Base-by-base conservation (phyloP, 2,888 invertebrate species). In the Chrysomela aeneicollis region DNA sequence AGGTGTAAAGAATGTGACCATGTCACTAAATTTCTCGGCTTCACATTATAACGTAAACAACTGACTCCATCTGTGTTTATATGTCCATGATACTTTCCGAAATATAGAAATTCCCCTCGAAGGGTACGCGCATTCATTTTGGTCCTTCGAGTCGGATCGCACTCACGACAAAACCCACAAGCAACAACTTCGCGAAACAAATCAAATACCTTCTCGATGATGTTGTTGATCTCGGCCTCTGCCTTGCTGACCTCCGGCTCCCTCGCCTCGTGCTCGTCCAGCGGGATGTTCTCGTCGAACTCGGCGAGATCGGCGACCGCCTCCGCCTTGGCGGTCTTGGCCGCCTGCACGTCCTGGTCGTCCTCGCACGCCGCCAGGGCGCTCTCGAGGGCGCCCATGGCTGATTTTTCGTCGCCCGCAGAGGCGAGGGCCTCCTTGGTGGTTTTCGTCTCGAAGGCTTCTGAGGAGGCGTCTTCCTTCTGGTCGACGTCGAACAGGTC, bases 321-420 rank as follows among this genome's bases (percentile, higher is more conserved):
- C 84, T 98, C 97, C 3, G 94, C 95, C 76, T 93, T 92, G 2
- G 96, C 96, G 0, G 91, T 92, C 76, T 88, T 89, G 0, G 96
- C 95, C 8, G 97, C 97, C 73, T 91, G 90, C 18, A 95, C 96
- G 84, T 98, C 98, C 64, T 92, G 92, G 80, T 96, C 97, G 83
- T 98, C 98, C 84, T 98, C 97, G 55, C 93, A 96, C 59, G 94
- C 92, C 21, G 95, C 94, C 68, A 98, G 85, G 51, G 96, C 97
- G 73, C 84, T 87, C 84, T 94, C 95, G 67, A 93, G 86, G 9
- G 87, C 89, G 18, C 89, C 88, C 59, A 89, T 82, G 0, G 88
- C 88, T 5, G 83, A 80, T 74, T 89, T 89, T 50, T 89, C 89
- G 32, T 88, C 87, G 0, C 74, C 71, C 10, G 74, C 72, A 17